Evolutionary conservation across 2,888 invertebrate genomes (phyloP).

Genomic region (Drosophila nr. perissopoda): DNA sequence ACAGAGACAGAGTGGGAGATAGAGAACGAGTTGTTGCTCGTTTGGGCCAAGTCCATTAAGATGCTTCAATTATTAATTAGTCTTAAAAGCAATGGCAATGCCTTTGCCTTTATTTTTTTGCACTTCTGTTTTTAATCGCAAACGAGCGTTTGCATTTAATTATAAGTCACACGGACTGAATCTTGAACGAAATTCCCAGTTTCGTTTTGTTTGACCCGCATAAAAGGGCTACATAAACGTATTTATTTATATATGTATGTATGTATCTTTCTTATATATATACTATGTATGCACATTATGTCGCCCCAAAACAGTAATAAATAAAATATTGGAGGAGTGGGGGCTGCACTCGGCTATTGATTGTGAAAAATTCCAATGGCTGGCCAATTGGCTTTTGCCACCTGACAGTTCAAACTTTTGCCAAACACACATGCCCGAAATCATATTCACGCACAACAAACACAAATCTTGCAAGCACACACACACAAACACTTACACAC

Average conservation of each 20-base stretch:
- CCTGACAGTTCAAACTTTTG: conserved; percentile 76
- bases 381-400: conserved; percentile 77
- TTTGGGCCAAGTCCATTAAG: conserved; percentile 74
- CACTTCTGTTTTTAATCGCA: conserved; percentile 66
- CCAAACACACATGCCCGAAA: conserved; percentile 67
- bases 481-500: conserved; percentile 13
- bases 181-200: conserved; percentile 7
- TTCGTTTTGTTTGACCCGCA: conserved; percentile 17
- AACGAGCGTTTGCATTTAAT: conserved; percentile 74
- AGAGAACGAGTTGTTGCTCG: conserved; percentile 52
- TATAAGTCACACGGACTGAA: conserved; percentile 54
- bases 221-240: neutral
- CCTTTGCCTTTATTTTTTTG: conserved; percentile 31
- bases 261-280: neutral
- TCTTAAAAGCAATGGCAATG: conserved; percentile 71
- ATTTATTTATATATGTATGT: neutral
- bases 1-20: conserved; percentile 10
- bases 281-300: neutral
- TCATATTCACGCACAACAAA: conserved; percentile 80
- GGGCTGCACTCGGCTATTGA: conserved; percentile 47
- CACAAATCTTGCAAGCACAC: conserved; percentile 65
- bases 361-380: conserved; percentile 67
- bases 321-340: conserved; percentile 23
- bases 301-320: conserved; percentile 32
- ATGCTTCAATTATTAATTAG: conserved; percentile 77